phyloP scores from a whole-genome alignment of 2,797 vertebrate genomes.

The Chrysocyon brachyurus region DNA sequence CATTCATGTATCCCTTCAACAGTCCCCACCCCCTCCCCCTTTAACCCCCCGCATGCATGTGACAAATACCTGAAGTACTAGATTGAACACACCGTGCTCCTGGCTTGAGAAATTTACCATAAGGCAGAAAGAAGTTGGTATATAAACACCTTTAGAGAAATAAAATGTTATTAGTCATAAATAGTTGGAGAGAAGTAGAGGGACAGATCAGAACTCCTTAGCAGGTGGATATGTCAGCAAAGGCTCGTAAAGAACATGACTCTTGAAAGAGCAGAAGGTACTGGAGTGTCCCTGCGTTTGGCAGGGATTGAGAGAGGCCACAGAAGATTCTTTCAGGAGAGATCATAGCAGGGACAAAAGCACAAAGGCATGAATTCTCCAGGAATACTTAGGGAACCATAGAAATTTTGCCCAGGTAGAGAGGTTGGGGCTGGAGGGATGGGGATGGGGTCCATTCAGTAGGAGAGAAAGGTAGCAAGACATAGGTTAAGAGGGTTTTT shows the following conservation, averaged over 20 bases:
- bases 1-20: constrained; percentile 32
- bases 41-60: background rate
- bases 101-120: background rate
- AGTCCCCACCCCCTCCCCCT: background rate
- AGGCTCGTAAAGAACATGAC: background rate
- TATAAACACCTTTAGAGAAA: constrained; percentile 42
- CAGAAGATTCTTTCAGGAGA: background rate
- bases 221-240: background rate
- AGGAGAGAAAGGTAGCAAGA: background rate
- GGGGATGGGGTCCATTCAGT: background rate
- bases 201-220: background rate
- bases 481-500: background rate
- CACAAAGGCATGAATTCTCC: background rate
- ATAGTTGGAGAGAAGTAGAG: background rate
- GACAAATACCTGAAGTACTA: background rate
- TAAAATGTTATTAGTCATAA: background rate
- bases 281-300: background rate
- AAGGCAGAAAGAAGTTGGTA: background rate
- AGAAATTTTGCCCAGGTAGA: background rate
- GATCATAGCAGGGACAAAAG: background rate
- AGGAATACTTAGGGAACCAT: background rate
- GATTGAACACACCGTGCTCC: background rate
- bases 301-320: background rate
- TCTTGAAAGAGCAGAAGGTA: background rate
- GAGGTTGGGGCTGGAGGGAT: background rate